Percentiles rank a stretch among this genome's conserved stretches.
These are phyloP conservation scores for Pentamera pediparva DNA, from an alignment of 53 echinoderm and acorn worm species.

Conservation along the genomic window DNA sequence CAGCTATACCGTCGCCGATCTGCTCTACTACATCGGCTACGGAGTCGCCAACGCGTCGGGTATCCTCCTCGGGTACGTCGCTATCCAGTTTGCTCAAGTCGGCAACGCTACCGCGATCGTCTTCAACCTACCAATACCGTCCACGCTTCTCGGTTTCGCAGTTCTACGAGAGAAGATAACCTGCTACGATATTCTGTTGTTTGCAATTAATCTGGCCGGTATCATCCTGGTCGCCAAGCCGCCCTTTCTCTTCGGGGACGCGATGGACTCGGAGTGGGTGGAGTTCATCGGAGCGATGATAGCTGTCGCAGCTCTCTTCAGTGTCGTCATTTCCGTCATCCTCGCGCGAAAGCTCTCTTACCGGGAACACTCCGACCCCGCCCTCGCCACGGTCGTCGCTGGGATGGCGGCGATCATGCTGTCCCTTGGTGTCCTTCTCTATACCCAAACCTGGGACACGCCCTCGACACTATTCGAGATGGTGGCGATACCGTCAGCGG, in stretches of 20 bases:
- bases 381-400: background rate
- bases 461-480: background rate
- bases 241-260: background rate
- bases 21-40: background rate
- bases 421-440: background rate
- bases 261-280: background rate
- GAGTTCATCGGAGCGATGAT: slow-evolving; percentile 6
- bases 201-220: background rate
- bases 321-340: background rate
- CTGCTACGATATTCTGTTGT: background rate
- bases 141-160: background rate
- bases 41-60: background rate
- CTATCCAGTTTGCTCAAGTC: background rate
- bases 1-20: background rate
- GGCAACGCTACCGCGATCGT: background rate
- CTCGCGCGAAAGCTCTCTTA: background rate
- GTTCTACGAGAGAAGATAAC: background rate
- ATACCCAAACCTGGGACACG: background rate
- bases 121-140: background rate
- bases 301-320: background rate
- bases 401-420: background rate
- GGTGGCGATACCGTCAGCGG: background rate
- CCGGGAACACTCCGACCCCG: slow-evolving; percentile 1
- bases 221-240: background rate
- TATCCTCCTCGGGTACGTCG: background rate